A percentile compares a stretch with the other conserved stretches of the same genome.
Evolutionary conservation across 2,888 invertebrate species (phyloP).

Genomic region (Drosophila helvetica): DNA sequence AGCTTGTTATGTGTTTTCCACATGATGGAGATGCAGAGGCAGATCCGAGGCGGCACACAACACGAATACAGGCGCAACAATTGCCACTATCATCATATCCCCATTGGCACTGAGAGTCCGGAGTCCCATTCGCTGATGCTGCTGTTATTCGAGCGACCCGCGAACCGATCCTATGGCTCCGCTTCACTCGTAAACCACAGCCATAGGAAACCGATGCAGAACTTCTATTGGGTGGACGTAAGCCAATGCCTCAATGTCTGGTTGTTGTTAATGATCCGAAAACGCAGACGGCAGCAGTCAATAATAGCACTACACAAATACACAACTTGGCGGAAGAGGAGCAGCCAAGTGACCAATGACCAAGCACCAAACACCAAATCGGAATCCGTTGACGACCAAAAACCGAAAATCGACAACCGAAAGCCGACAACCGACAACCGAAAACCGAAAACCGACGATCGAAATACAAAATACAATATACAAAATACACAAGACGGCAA

Average conservation of each 20-base stretch:
- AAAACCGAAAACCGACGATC: neutral
- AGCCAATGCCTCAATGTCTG: conserved; percentile 22
- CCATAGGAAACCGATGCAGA: conserved; percentile 42
- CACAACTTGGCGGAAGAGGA: conserved; percentile 8
- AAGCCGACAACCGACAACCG: conserved; percentile 18
- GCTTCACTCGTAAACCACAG: conserved; percentile 27
- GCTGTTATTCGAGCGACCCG: neutral
- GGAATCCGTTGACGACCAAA: conserved; percentile 11
- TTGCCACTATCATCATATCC: conserved; percentile 68
- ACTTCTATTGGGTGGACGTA: conserved; percentile 29
- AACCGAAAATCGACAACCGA: neutral
- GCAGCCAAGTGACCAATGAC: conserved; percentile 15
- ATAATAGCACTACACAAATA: conserved; percentile 3
- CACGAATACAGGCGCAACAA: conserved; percentile 40
- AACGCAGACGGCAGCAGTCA: conserved; percentile 59
- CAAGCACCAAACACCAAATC: no score
- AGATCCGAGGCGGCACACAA: conserved; percentile 50
- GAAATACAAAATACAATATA: conserved; percentile 27
- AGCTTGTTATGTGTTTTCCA: conserved; percentile 83
- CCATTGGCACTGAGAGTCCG: conserved; percentile 59
- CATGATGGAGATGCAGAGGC: conserved; percentile 64
- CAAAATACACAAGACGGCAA: conserved; percentile 18
- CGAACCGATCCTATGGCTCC: neutral
- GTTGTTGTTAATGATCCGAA: conserved; percentile 57
- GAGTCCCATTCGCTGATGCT: conserved; percentile 48